Base-by-base conservation (phyloP, 2,888 invertebrate species). In the Zygothrica quintamaculata region DNA sequence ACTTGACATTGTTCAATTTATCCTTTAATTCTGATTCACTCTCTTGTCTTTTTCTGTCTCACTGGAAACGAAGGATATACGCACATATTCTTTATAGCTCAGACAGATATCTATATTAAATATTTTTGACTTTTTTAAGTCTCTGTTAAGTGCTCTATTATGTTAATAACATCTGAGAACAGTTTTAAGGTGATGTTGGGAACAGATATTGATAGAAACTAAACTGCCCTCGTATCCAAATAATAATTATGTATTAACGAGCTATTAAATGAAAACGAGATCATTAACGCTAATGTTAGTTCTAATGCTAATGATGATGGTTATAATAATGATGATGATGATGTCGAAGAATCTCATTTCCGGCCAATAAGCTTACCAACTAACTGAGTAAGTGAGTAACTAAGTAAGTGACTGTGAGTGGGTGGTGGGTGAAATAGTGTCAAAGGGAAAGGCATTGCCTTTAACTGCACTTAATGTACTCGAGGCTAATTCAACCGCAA, bases 401-500 rank as follows among this genome's bases (percentile, higher is more conserved):
- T 31, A 1, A 7, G n/a, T 12, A 26, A 48, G n/a, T 65, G 58
- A 57, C 48, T 59, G 4, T 22, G 33, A 34, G 51, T 25, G 29
- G 43, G 15, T 9, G 40, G 39, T 42, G 56, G n/a, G 42, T 22
- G 22, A 6, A 16, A 18, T 46, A 18, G 29, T 36, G 15, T 13
- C 18, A 26, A 12, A 9, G 22, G n/a, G 15, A 13, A 43, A 47
- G 37, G 37, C 39, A 31, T 12, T 6, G 39, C 25, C 37, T 29
- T n/a, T 29, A 29, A 42, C 26, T 52, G 65, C 84, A 73, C 66
- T 77, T 42, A 59, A 37, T 18, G 53, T 25, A 34, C 56, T 61
- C 13, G 37, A 33, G 43, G 61, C 60, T 73, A 80, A 80, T 74
- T 67, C 72, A 48, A 50, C 43, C 65, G 37, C 74, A 77, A 75